Evolutionary conservation across 2,113 vertebrate species (phyloP).

Genomic region (Blennius ocellaris): DNA sequence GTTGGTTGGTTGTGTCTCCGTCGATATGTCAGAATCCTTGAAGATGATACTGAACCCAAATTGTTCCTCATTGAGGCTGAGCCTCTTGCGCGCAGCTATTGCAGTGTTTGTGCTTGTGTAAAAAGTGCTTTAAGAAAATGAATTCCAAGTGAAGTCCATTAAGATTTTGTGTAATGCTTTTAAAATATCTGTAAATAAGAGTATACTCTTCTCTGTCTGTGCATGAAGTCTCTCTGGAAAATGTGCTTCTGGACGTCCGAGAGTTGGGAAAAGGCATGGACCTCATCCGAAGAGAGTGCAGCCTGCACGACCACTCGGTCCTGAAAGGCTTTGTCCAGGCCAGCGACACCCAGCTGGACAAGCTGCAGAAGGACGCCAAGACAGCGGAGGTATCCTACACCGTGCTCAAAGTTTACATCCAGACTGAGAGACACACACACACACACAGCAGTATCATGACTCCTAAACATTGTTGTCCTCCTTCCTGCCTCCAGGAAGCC

Average conservation of each 20-base stretch:
- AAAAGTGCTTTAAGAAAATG: not conserved
- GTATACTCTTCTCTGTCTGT: no score
- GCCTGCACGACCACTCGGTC: conserved; percentile 89
- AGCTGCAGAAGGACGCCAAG: conserved; percentile 92
- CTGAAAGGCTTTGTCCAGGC: conserved; percentile 89
- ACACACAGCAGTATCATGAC: conserved; percentile 16
- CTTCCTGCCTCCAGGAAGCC: conserved; percentile 86
- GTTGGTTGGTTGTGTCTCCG: no score
- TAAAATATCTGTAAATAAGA: not conserved
- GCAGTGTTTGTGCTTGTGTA: no score
- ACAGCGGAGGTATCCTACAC: conserved; percentile 87
- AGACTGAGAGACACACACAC: conserved; percentile 21
- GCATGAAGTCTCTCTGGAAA: conserved; percentile 92
- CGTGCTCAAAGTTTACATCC: conserved; percentile 1
- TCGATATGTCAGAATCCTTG: no score
- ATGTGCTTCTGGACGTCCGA: conserved; percentile 93
- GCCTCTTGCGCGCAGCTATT: no score
- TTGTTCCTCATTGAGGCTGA: no score
- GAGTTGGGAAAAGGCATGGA: conserved; percentile 98
- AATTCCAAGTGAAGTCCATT: not conserved
- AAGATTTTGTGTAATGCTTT: not conserved
- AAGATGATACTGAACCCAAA: no score
- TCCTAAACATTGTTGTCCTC: conserved; percentile 47
- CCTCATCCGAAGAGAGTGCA: conserved; percentile 91
- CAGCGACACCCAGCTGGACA: conserved; percentile 91